phyloP scores from a whole-genome alignment of 2,113 vertebrate genomes.

The Bubo scandiacus region DNA sequence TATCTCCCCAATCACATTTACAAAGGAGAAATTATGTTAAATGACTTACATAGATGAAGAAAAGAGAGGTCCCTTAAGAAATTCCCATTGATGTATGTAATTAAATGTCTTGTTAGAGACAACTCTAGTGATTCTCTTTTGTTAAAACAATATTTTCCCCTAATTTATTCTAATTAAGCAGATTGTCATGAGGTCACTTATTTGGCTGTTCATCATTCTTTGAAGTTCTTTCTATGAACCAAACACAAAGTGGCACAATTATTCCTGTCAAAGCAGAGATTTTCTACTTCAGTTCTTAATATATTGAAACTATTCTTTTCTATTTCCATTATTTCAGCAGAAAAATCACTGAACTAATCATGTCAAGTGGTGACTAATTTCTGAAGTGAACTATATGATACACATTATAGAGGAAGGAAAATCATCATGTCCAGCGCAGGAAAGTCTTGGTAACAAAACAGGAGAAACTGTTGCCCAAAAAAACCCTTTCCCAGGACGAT shows the following conservation, averaged over 20 bases:
- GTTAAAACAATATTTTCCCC: conserved; percentile 59
- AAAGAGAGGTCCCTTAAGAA: conserved; percentile 58
- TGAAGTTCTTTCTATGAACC: conserved; percentile 8
- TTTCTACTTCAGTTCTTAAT: not conserved
- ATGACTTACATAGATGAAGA: conserved; percentile 42
- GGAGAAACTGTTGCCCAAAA: not conserved
- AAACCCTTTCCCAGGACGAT: fast-evolving
- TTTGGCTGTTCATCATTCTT: conserved; percentile 19
- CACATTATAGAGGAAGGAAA: not conserved
- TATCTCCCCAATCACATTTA: conserved; percentile 47
- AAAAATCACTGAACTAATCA: not conserved
- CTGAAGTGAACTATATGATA: not conserved
- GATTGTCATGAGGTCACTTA: conserved; percentile 46
- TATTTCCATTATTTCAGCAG: not conserved
- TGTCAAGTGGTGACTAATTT: not conserved
- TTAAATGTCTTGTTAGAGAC: conserved; percentile 66
- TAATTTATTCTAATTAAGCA: conserved; percentile 61
- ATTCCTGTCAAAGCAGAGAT: not conserved
- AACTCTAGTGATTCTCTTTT: conserved; percentile 37
- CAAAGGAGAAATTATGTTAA: conserved; percentile 38
- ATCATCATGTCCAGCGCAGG: no score
- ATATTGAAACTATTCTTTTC: not conserved
- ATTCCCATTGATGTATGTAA: conserved; percentile 60
- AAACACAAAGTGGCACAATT: conserved; percentile 12
- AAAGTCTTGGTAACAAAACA: not conserved